These are phyloP conservation scores for Hexactinellida sp. DNA, from an alignment of 37 sponge, comb jelly and placozoan species.

Conservation along the genomic window DNA sequence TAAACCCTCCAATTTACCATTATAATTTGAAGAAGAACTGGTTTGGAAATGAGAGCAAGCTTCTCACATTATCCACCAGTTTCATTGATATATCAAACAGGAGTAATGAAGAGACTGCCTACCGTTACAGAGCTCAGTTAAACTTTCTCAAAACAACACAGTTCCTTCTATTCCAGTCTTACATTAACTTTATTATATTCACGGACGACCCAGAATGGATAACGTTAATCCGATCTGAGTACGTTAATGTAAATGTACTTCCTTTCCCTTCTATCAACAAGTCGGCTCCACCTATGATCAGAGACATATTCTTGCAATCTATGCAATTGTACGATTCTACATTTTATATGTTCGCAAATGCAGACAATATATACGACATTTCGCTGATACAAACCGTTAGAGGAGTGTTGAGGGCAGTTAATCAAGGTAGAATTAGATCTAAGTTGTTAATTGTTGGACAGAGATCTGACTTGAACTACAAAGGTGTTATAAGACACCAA, in stretches of 20 bases:
- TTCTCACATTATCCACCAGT: background rate
- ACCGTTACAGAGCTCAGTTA: background rate
- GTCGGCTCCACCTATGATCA: background rate
- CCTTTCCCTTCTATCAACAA: background rate
- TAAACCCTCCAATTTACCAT: no score
- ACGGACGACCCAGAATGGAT: background rate
- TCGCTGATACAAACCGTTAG: background rate
- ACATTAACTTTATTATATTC: background rate
- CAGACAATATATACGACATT: background rate
- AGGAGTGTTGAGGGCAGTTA: background rate
- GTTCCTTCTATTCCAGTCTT: background rate
- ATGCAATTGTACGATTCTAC: background rate
- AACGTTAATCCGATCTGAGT: background rate
- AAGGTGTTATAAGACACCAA: background rate
- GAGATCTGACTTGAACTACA: background rate
- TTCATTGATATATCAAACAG: background rate
- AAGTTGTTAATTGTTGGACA: background rate
- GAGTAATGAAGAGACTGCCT: background rate
- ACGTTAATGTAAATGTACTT: background rate
- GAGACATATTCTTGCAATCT: background rate
- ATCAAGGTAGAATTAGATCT: background rate
- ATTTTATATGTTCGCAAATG: slow-evolving; percentile 1
- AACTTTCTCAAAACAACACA: slow-evolving; percentile 6
- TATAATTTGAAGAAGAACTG: background rate
- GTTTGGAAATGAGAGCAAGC: background rate